Percentiles rank a stretch among this genome's conserved stretches.
Evolutionary conservation across 2,113 vertebrate species (phyloP).

Genomic region (Corapipo altera): DNA sequence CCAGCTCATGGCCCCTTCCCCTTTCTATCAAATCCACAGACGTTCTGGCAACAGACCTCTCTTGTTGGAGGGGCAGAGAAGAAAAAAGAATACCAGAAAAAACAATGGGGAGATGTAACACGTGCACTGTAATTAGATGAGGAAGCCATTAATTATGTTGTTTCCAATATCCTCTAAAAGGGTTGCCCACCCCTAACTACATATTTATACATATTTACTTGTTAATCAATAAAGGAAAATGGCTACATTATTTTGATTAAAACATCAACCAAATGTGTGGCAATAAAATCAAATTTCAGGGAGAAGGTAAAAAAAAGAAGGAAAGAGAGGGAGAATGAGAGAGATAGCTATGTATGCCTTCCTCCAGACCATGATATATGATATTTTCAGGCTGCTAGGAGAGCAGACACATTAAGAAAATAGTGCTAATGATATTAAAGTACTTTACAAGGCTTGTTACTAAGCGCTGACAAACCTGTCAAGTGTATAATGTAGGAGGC

Average conservation of each 20-base stretch:
- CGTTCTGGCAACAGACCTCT: conserved; percentile 30
- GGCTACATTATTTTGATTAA: conserved; percentile 86
- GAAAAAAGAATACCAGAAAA: conserved; percentile 2
- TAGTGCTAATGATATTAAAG: conserved; percentile 98
- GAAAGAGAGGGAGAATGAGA: background rate
- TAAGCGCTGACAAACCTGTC: conserved; percentile 96
- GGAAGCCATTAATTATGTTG: conserved; percentile 74
- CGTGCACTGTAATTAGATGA: conserved; percentile 48
- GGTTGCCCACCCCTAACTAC: conserved; percentile 77
- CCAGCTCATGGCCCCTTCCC: background rate
- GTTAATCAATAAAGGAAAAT: conserved; percentile 85
- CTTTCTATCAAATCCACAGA: conserved; percentile 9
- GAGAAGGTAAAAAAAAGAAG: conserved; percentile 50
- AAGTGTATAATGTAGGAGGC: conserved; percentile 92
- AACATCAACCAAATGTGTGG: conserved; percentile 68
- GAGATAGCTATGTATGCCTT: conserved; percentile 60
- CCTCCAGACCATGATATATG: conserved; percentile 84
- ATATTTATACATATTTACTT: conserved; percentile 86
- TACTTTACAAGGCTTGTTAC: conserved; percentile 93
- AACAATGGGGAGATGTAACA: conserved; percentile 21
- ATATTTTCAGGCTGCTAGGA: conserved; percentile 82
- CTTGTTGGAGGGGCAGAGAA: conserved; percentile 2
- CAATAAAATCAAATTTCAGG: conserved; percentile 74
- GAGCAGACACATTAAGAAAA: conserved; percentile 96
- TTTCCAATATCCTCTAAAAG: conserved; percentile 81